phyloP scores from a whole-genome alignment of 2,113 vertebrate genomes.

The Aegithalos caudatus region DNA sequence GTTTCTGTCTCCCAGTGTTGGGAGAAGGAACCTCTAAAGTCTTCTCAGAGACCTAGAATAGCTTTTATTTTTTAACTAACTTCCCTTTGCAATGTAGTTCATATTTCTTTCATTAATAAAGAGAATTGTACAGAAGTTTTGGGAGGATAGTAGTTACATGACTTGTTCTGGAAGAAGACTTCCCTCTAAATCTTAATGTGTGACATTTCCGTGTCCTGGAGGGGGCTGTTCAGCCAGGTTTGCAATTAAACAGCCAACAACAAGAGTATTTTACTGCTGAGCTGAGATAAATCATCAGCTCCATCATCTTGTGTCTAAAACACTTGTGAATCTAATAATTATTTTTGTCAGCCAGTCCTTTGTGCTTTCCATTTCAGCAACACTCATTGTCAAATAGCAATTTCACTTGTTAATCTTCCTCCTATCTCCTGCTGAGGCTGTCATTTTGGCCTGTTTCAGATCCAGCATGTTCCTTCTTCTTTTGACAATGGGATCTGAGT shows the following conservation, averaged over 20 bases:
- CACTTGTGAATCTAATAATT: constrained; percentile 5
- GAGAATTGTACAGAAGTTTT: background rate
- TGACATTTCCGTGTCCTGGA: background rate
- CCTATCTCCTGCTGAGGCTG: constrained; percentile 5
- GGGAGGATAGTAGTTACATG: background rate
- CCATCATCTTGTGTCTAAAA: background rate
- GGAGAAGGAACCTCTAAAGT: background rate
- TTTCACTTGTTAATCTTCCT: constrained; percentile 31
- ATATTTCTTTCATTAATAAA: background rate
- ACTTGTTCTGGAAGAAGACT: background rate
- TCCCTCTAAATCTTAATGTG: background rate
- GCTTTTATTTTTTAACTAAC: background rate
- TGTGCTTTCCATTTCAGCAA: constrained; percentile 23
- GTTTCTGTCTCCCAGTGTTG: background rate
- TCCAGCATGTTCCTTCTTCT: background rate
- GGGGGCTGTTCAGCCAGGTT: background rate
- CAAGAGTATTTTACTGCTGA: background rate
- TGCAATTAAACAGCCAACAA: background rate
- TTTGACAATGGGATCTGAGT: background rate
- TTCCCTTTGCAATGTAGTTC: background rate
- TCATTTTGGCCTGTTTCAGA: background rate
- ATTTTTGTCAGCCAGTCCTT: constrained; percentile 25
- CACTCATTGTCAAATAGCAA: background rate
- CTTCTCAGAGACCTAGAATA: background rate
- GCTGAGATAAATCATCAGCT: background rate